These are phyloP conservation scores for Rhyzopertha dominica DNA, from an alignment of 1,140 invertebrate genomes.

Conservation along the genomic window DNA sequence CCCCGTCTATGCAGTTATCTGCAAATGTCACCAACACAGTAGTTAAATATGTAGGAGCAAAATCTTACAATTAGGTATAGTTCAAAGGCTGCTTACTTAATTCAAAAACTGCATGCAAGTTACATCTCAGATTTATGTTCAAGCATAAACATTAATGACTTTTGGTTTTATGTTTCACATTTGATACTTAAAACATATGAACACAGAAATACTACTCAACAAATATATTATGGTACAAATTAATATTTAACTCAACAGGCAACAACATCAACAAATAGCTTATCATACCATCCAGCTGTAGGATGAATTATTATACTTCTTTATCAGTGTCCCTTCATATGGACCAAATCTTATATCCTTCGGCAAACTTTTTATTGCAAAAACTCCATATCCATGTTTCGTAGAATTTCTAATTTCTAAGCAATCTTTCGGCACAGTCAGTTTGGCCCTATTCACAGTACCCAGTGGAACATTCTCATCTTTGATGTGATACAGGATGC, in stretches of 20 bases:
- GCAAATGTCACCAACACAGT: no score
- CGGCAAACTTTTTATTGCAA: conserved; percentile 39
- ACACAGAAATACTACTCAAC: not conserved
- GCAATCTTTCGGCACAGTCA: conserved; percentile 13
- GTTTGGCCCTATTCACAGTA: conserved; percentile 15
- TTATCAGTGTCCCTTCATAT: conserved; percentile 36
- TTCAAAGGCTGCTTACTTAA: no score
- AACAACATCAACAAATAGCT: no score
- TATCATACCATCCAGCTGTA: conserved; percentile 32
- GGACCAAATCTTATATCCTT: conserved; percentile 46
- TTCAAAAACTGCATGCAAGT: no score
- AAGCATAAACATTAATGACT: no score
- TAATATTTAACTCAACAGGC: no score
- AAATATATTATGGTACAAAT: conserved; percentile 17
- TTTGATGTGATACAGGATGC: conserved; percentile 14
- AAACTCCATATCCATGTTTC: conserved; percentile 43
- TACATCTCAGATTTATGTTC: no score
- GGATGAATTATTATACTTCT: conserved; percentile 35
- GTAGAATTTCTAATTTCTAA: conserved; percentile 11
- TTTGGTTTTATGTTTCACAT: no score
- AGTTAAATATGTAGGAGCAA: no score
- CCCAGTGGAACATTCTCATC: conserved; percentile 20
- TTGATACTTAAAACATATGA: no score
- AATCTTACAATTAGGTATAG: no score
- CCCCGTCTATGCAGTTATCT: no score